These are phyloP conservation scores for Ammodytes dubius DNA, from an alignment of 2,113 vertebrate species.

Conservation along the genomic window DNA sequence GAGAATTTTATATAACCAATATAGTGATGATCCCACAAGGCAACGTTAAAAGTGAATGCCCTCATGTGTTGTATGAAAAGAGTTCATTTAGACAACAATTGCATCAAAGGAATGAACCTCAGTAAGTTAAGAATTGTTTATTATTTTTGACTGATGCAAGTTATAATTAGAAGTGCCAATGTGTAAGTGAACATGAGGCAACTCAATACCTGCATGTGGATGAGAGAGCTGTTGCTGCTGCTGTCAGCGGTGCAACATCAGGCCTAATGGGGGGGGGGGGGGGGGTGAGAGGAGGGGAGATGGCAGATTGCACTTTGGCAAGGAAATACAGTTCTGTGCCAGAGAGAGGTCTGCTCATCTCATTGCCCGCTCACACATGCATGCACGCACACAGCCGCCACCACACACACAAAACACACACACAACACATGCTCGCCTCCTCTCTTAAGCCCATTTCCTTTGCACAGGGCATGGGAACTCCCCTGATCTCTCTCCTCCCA, in stretches of 20 bases:
- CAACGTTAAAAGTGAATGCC: neutral
- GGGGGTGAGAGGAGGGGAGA: neutral
- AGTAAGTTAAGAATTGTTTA: neutral
- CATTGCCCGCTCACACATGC: conserved; percentile 73
- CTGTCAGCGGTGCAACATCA: conserved; percentile 33
- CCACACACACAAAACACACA: conserved; percentile 43
- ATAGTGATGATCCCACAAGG: neutral
- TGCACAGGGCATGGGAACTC: conserved; percentile 87
- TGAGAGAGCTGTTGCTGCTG: conserved; percentile 35
- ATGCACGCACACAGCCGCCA: conserved; percentile 1
- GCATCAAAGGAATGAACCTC: neutral
- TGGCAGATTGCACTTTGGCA: conserved; percentile 73
- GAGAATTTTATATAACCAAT: neutral
- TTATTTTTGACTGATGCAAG: neutral
- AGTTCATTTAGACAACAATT: neutral
- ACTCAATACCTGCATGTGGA: conserved; percentile 24
- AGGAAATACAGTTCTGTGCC: conserved; percentile 70
- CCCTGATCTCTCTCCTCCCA: conserved; percentile 77
- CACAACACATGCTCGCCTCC: conserved; percentile 68
- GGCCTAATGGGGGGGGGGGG: conserved; percentile 25
- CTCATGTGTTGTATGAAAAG: neutral
- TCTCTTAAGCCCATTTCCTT: conserved; percentile 85
- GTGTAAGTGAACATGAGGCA: neutral
- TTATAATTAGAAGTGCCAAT: neutral
- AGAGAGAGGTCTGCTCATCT: conserved; percentile 81